These are phyloP conservation scores for Cyprinodon brontotheroides DNA, from an alignment of 2,113 vertebrate species.

Conservation along the genomic window DNA sequence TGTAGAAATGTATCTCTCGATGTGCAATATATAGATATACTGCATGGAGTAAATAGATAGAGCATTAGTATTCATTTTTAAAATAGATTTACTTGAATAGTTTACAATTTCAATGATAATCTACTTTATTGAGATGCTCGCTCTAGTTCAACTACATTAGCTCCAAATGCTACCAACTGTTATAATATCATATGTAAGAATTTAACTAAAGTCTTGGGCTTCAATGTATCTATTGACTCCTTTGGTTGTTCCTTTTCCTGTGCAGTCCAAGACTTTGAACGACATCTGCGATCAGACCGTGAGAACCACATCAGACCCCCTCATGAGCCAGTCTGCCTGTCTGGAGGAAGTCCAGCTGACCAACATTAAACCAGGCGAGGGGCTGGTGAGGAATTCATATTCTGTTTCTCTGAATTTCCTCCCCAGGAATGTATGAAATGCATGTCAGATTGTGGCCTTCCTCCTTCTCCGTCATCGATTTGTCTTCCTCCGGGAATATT, in stretches of 20 bases:
- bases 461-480: conserved; percentile 11
- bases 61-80: no score
- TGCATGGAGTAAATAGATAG: no score
- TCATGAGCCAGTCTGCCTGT: conserved; percentile 92
- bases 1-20: no score
- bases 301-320: conserved; percentile 87
- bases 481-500: conserved; percentile 14
- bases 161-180: conserved; percentile 1
- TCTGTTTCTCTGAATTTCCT: not conserved
- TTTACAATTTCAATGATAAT: no score
- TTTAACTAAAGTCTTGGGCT: conserved; percentile 7
- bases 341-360: conserved; percentile 91
- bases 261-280: conserved; percentile 92
- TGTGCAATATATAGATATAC: no score
- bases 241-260: conserved; percentile 24
- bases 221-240: not conserved
- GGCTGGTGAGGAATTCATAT: conserved; percentile 85
- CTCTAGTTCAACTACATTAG: not conserved
- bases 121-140: not conserved
- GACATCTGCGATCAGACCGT: conserved; percentile 94
- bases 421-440: conserved; percentile 21
- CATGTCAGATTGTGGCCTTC: conserved; percentile 27
- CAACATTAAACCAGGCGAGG: conserved; percentile 91
- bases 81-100: no score
- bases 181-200: not conserved